phyloP scores from a whole-genome alignment of 1,140 invertebrate genomes.

The Sinonovacula constricta region DNA sequence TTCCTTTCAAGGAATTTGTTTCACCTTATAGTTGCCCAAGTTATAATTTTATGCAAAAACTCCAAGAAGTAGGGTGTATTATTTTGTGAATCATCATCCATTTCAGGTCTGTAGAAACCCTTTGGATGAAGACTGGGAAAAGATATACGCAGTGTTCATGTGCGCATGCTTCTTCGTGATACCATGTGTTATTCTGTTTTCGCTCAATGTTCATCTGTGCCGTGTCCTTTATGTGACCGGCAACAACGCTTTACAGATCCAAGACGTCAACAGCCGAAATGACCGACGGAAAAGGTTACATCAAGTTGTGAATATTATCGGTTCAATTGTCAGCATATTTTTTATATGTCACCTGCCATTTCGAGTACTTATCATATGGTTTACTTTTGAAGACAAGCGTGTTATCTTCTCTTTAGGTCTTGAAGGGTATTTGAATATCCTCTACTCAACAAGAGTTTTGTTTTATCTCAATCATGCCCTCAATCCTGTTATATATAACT shows the following conservation, averaged over 20 bases:
- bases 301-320: constrained; percentile 56
- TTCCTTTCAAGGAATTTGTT: too few species aligned
- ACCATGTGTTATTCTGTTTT: constrained; percentile 2
- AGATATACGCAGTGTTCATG: constrained; percentile 17
- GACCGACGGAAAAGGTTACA: constrained; percentile 5
- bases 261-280: not conserved
- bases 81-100: not conserved
- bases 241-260: not conserved
- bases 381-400: constrained; percentile 49
- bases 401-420: constrained; percentile 41
- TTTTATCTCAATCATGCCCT: constrained; percentile 65
- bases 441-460: constrained; percentile 59
- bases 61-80: too few species aligned
- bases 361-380: constrained; percentile 57
- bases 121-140: constrained; percentile 19
- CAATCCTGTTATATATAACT: constrained; percentile 68
- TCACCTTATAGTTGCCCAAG: too few species aligned
- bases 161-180: constrained; percentile 6
- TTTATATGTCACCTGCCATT: constrained; percentile 68
- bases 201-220: constrained; percentile 21
- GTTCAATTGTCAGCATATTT: constrained; percentile 63
- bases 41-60: too few species aligned
- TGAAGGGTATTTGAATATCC: constrained; percentile 54
- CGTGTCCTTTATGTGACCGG: not conserved
- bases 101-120: constrained; percentile 39